Conservation (phyloP, 1,140 invertebrate genomes). For the Bombus difficillimus region DNA sequence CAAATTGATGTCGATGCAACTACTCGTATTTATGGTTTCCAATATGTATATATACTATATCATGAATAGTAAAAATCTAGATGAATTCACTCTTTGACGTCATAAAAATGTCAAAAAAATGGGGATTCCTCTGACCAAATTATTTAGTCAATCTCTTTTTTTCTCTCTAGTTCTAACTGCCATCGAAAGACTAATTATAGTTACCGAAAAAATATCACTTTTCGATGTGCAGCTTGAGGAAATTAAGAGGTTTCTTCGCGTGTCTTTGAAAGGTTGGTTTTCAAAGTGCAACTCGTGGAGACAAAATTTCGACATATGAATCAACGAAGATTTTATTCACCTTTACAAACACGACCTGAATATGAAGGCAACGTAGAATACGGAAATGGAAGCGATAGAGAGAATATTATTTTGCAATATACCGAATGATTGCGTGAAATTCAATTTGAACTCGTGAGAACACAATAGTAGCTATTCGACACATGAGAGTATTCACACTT, state of each 20-base stretch:
- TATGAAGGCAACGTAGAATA: neutral
- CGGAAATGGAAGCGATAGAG: neutral
- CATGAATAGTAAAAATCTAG: too few relatives aligned
- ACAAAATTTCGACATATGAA: neutral
- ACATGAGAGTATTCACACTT: neutral
- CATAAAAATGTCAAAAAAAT: too few relatives aligned
- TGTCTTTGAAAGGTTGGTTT: slow-evolving; percentile 4
- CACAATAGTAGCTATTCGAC: neutral
- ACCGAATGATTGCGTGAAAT: neutral
- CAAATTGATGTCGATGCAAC: too few relatives aligned
- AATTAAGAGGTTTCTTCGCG: neutral
- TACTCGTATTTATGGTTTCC: too few relatives aligned
- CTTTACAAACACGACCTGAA: neutral
- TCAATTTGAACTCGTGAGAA: neutral
- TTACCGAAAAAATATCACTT: neutral
- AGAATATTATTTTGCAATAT: neutral
- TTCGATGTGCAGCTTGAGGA: neutral
- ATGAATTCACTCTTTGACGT: too few relatives aligned
- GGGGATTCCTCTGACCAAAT: too few relatives aligned
- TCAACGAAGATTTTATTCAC: neutral
- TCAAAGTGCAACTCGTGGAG: neutral
- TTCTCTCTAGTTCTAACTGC: too few relatives aligned
- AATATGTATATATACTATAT: too few relatives aligned
- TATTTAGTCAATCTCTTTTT: too few relatives aligned
- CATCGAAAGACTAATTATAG: too few relatives aligned